Base-by-base conservation (phyloP, 2,797 vertebrate species). In the Mus minutoides region DNA sequence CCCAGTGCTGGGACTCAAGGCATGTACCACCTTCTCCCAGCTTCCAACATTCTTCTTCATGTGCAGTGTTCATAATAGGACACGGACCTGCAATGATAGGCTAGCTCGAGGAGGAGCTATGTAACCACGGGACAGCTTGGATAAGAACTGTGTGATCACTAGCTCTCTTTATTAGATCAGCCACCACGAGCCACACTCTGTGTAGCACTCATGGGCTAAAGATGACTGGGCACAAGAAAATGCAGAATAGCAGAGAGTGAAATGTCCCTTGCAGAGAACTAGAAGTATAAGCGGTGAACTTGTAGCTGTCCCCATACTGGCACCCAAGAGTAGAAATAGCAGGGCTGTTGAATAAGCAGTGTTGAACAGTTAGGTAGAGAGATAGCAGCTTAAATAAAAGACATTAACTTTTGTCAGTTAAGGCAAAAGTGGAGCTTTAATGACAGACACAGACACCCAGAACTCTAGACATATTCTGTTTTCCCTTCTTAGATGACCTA, bases 401-500 rank as follows among this genome's bases (percentile, higher is more conserved):
- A 37, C 19, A 71, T 71, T n/a, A 67, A 67, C 31, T 7, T 67
- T 67, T 34, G 31, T 43, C 49, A 6, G 0, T 79, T 52, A 43
- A 40, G 73, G 73, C 40, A 79, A 43, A 90, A n/a, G 31, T 13
- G 69, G 29, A 26, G 11, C 21, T 78, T 58, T 82, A 34, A 24
- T 62, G 56, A 16, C 19, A 43, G 49, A 40, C 77, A 43, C 58
- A 7, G 58, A 49, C 77, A 56, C 67, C 73, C 26, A 7, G 21
- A 26, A 2, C 37, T 37, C 29, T 2, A 89, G 58, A 49, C 90
- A 40, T 56, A 34, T n/a, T 87, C 52, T 49, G 19, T 5, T 69
- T 82, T 89, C n/a, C 67, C 77, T 49, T 80, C 22, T 80, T 98
- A 99, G 99, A 99, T 98, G 99, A 99, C 94, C 98, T 99, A 54